These are phyloP conservation scores for Phodopus roborovskii DNA, from an alignment of 2,113 vertebrate species.

Conservation along the genomic window DNA sequence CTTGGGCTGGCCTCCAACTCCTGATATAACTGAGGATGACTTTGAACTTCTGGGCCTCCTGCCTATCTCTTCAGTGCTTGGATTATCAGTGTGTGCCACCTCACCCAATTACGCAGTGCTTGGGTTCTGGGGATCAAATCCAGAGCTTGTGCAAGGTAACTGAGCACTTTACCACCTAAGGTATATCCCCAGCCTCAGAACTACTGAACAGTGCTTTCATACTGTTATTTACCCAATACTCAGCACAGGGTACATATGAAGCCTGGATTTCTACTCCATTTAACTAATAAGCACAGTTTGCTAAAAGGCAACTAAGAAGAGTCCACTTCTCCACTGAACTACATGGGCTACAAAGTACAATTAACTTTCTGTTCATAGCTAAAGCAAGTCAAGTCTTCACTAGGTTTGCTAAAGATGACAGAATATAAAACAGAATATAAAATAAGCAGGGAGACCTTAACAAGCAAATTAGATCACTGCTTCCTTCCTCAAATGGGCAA, in stretches of 20 bases:
- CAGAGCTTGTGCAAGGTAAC: not conserved
- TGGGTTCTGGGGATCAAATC: not conserved
- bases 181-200: not conserved
- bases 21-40: not conserved
- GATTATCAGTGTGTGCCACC: not conserved
- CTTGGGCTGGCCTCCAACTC: not conserved
- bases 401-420: not conserved
- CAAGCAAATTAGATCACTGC: conserved; percentile 11
- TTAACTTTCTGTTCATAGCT: not conserved
- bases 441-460: not conserved
- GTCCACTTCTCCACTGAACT: not conserved
- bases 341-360: not conserved
- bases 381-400: conserved; percentile 41
- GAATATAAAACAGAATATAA: conserved; percentile 19
- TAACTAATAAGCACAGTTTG: conserved; percentile 17
- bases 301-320: conserved; percentile 17
- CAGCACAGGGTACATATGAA: not conserved
- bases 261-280: conserved; percentile 19
- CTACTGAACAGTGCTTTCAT: not conserved
- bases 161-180: not conserved
- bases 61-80: not conserved
- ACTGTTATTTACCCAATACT: not conserved
- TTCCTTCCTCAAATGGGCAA: conserved; percentile 31
- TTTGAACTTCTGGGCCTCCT: not conserved
- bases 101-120: not conserved